Conservation (phyloP, 2,797 vertebrate species). For the Emys orbicularis region DNA sequence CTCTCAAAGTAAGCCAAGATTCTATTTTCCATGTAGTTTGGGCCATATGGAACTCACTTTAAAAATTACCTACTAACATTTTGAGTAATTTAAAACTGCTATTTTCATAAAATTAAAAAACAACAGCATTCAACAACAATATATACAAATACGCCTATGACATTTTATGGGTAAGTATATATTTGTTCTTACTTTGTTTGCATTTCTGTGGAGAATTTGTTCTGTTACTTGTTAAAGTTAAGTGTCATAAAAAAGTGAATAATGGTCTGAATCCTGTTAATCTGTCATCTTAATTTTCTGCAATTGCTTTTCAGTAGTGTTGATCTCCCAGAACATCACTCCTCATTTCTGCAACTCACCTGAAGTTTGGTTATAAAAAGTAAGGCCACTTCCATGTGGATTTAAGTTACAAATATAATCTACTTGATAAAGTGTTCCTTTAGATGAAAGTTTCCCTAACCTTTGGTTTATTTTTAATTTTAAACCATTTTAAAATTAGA, state of each 20-base stretch:
- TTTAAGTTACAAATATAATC: conserved; percentile 22
- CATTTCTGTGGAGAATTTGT: background rate
- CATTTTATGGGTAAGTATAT: background rate
- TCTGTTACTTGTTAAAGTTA: background rate
- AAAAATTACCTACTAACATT: conserved; percentile 36
- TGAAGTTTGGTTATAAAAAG: conserved; percentile 34
- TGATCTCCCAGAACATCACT: conserved; percentile 22
- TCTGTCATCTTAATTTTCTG: conserved; percentile 30
- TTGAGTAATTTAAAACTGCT: conserved; percentile 21
- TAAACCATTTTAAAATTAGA: background rate
- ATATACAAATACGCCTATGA: background rate
- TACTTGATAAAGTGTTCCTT: background rate
- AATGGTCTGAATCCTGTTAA: conserved; percentile 35
- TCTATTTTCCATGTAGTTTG: background rate
- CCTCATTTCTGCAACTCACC: conserved; percentile 10
- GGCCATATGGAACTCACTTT: background rate
- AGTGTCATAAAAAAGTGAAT: background rate
- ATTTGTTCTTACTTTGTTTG: background rate
- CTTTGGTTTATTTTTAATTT: background rate
- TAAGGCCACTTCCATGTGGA: conserved; percentile 2
- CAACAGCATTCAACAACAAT: background rate
- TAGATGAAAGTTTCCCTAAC: background rate
- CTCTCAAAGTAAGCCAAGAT: background rate
- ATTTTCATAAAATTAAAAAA: conserved; percentile 34
- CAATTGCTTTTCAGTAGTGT: conserved; percentile 29